These are phyloP conservation scores for Conopomorpha cramerella DNA, from an alignment of 1,140 invertebrate species.

Conservation along the genomic window DNA sequence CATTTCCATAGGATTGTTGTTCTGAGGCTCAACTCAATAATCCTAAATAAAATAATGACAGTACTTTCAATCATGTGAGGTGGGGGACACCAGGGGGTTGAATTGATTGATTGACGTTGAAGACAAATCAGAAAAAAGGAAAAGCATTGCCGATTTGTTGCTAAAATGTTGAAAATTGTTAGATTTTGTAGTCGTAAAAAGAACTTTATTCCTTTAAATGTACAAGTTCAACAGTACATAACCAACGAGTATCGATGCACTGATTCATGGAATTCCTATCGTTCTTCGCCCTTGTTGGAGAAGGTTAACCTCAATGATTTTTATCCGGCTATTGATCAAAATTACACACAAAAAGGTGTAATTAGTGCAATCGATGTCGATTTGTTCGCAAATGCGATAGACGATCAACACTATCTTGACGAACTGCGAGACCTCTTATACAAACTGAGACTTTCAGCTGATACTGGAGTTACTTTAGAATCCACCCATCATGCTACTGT, in stretches of 20 bases:
- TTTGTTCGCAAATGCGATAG: conserved; percentile 69
- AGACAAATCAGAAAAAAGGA: too few species aligned
- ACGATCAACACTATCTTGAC: conserved; percentile 57
- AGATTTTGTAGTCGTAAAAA: too few species aligned
- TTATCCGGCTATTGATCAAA: conserved; percentile 67
- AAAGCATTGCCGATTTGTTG: too few species aligned
- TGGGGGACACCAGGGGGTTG: too few species aligned
- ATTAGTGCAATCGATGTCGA: conserved; percentile 75
- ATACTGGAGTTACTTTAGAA: conserved; percentile 70
- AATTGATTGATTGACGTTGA: too few species aligned
- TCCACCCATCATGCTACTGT: conserved; percentile 84
- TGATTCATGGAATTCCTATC: conserved; percentile 67
- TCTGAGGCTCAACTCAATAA: too few species aligned
- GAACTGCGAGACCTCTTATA: conserved; percentile 72
- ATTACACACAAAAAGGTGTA: conserved; percentile 54
- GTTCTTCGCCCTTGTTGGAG: conserved; percentile 64
- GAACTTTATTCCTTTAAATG: too few species aligned
- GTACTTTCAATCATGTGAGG: too few species aligned
- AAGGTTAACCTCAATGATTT: conserved; percentile 68
- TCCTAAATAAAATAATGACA: too few species aligned
- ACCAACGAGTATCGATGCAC: conserved; percentile 70
- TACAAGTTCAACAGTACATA: too few species aligned
- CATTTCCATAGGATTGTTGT: too few species aligned
- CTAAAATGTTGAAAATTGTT: too few species aligned
- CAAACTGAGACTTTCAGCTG: conserved; percentile 71